A percentile compares a stretch with the other conserved stretches of the same genome.
These are phyloP conservation scores for Dicrurus megarhynchus DNA, from an alignment of 2,113 vertebrate species.

Conservation along the genomic window DNA sequence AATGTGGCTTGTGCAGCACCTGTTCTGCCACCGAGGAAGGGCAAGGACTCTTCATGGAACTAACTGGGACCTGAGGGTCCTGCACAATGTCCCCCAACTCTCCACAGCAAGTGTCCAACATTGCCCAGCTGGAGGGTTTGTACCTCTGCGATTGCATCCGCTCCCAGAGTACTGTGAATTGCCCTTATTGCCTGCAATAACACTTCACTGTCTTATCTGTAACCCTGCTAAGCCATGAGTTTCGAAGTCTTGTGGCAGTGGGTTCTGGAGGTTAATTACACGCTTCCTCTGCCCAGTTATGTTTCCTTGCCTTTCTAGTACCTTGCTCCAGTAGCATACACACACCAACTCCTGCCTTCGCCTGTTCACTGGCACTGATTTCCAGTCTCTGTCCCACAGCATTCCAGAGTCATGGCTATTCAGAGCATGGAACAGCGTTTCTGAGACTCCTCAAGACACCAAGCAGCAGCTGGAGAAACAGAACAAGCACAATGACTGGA, in stretches of 20 bases:
- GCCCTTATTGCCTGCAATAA: conserved; percentile 11
- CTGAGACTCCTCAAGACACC: not conserved
- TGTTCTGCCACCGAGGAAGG: not conserved
- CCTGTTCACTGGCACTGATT: not conserved
- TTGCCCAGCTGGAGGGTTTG: not conserved
- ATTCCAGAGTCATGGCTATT: not conserved
- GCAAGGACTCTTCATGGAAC: not conserved
- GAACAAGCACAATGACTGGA: not conserved
- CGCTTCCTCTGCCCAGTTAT: not conserved
- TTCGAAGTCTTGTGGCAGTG: not conserved
- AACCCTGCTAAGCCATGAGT: not conserved
- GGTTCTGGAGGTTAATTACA: not conserved
- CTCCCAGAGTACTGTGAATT: not conserved
- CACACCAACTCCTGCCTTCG: not conserved
- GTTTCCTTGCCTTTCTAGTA: not conserved
- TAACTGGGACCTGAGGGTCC: not conserved
- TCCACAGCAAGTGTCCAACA: accelerated
- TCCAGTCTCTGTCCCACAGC: not conserved
- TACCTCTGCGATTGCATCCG: not conserved
- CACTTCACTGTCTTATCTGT: not conserved
- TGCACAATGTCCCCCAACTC: not conserved
- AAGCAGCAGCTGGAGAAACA: not conserved
- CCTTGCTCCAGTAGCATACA: not conserved
- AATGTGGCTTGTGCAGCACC: not conserved
- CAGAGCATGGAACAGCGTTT: not conserved